Percentiles rank a stretch among this genome's conserved stretches.
Conservation (phyloP, 2,888 invertebrate species). For the Cryptocephalus primarius region DNA sequence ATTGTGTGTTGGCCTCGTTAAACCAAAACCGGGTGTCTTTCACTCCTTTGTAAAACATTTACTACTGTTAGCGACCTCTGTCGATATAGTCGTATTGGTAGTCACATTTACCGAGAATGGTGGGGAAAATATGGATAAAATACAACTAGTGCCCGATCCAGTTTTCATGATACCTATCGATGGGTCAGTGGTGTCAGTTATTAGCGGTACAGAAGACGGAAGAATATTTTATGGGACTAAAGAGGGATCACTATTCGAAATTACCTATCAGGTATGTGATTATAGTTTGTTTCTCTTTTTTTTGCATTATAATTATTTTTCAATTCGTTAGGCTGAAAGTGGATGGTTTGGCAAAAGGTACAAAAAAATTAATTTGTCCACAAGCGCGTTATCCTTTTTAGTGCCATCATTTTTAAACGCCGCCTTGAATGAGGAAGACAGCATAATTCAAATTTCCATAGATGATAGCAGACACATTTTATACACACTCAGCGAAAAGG, state of each 20-base stretch:
- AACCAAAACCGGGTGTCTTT: slow-evolving; percentile 81
- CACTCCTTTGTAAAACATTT: slow-evolving; percentile 84
- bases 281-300: background rate
- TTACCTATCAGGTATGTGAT: slow-evolving; percentile 70
- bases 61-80: slow-evolving; percentile 85
- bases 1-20: slow-evolving; percentile 81
- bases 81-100: slow-evolving; percentile 84
- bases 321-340: slow-evolving; percentile 52
- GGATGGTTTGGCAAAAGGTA: slow-evolving; percentile 95
- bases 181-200: slow-evolving; percentile 71
- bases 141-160: slow-evolving; percentile 90
- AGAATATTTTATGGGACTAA: slow-evolving; percentile 91
- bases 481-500: slow-evolving; percentile 83
- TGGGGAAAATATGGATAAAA: slow-evolving; percentile 52
- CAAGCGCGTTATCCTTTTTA: slow-evolving; percentile 73
- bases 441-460: slow-evolving; percentile 76
- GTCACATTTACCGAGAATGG: slow-evolving; percentile 46
- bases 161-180: slow-evolving; percentile 87
- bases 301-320: background rate
- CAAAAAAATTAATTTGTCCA: slow-evolving; percentile 90
- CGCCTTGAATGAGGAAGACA: slow-evolving; percentile 78
- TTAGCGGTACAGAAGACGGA: slow-evolving; percentile 71
- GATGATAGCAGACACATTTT: slow-evolving; percentile 84
- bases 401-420: slow-evolving; percentile 83
- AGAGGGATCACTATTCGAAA: slow-evolving; percentile 91